Evolutionary conservation across 2,888 invertebrate species (phyloP).

Genomic region (Patella pellucida): DNA sequence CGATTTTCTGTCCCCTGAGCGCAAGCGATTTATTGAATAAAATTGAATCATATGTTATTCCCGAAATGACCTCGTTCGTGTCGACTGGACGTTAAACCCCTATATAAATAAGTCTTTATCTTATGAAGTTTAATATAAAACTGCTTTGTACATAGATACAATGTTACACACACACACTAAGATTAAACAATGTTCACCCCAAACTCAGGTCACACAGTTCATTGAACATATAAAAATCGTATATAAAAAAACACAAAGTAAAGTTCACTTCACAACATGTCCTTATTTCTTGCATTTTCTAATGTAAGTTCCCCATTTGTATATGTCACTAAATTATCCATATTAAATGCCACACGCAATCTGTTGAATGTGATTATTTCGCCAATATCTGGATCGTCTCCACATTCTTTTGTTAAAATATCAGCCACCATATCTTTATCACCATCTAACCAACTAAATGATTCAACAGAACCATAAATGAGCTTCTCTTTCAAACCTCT

Average conservation of each 20-base stretch:
- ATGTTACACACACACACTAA: too few relatives aligned
- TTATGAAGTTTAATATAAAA: too few relatives aligned
- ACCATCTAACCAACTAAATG: conserved; percentile 8
- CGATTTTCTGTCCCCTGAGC: too few relatives aligned
- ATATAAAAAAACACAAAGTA: not conserved
- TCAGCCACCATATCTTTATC: conserved; percentile 8
- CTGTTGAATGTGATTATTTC: conserved; percentile 2
- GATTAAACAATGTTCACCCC: too few relatives aligned
- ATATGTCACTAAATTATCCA: conserved; percentile 7
- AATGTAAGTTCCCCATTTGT: not conserved
- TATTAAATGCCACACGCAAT: conserved; percentile 2
- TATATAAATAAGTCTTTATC: not conserved
- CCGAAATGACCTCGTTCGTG: too few relatives aligned
- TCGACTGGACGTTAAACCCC: too few relatives aligned
- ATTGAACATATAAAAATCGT: too few relatives aligned
- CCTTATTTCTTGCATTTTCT: conserved; percentile 1
- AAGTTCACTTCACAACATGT: not conserved
- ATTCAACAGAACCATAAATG: not conserved
- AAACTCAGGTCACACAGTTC: too few relatives aligned
- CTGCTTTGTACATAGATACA: too few relatives aligned
- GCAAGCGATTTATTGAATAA: too few relatives aligned
- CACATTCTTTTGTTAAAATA: conserved; percentile 2
- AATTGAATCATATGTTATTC: too few relatives aligned
- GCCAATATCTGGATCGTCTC: not conserved
- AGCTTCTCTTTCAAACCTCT: conserved; percentile 2